phyloP scores from a whole-genome alignment of 37 sponge, comb jelly and placozoan species.

The Cliona cf. orientalis region DNA sequence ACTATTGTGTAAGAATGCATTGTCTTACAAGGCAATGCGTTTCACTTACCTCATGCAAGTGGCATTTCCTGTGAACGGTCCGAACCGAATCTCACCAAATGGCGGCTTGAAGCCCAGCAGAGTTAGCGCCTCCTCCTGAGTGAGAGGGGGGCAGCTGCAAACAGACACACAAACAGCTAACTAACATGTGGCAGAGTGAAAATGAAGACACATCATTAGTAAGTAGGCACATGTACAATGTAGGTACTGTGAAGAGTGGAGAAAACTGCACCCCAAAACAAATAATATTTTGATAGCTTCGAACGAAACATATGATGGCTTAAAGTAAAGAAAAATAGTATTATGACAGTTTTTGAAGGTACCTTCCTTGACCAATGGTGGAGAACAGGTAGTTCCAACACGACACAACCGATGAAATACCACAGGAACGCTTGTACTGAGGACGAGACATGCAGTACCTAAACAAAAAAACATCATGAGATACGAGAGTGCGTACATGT shows the following conservation, averaged over 20 bases:
- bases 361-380: conserved; percentile 80
- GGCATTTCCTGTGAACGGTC: conserved; percentile 87
- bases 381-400: conserved; percentile 90
- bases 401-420: conserved; percentile 82
- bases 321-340: no score
- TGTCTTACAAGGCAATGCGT: no score
- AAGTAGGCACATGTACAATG: not conserved
- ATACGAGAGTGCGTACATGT: not conserved
- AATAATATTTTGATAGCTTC: no score
- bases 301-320: no score
- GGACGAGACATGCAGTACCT: conserved; percentile 91
- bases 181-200: not conserved
- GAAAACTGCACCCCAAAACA: no score
- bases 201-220: not conserved
- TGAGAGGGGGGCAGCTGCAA: conserved; percentile 63
- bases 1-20: no score
- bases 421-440: conserved; percentile 85
- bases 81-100: conserved; percentile 85
- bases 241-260: no score
- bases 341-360: not conserved
- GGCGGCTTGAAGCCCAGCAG: conserved; percentile 81
- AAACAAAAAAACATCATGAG: no score
- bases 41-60: conserved; percentile 88
- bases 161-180: not conserved
- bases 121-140: conserved; percentile 78